phyloP scores from a whole-genome alignment of 1,140 invertebrate genomes.

The Pseudoatta argentina region DNA sequence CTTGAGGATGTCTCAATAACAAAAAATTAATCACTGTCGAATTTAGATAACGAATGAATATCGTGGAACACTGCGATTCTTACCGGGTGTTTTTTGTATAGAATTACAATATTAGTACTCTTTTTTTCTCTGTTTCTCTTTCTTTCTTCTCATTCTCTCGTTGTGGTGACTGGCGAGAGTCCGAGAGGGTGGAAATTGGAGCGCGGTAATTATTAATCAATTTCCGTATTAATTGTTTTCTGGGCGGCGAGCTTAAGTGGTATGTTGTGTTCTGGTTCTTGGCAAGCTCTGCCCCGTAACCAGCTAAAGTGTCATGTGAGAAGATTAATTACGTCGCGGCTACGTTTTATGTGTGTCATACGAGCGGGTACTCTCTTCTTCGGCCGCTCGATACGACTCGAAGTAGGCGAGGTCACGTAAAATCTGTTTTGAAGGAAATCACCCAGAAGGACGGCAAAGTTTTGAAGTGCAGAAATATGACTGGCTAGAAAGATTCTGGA shows the following conservation, averaged over 20 bases:
- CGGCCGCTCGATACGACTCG: constrained; percentile 61
- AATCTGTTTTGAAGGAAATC: constrained; percentile 36
- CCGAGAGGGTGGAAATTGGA: constrained; percentile 70
- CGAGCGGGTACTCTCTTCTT: constrained; percentile 66
- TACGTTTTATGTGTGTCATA: constrained; percentile 74
- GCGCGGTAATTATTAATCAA: constrained; percentile 82
- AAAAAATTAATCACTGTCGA: constrained; percentile 29
- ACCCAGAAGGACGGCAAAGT: background rate
- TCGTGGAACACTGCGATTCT: background rate
- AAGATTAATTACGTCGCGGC: constrained; percentile 81
- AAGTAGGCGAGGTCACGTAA: constrained; percentile 47
- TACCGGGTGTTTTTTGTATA: background rate
- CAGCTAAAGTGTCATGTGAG: constrained; percentile 80
- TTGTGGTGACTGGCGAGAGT: constrained; percentile 68
- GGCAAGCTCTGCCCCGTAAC: constrained; percentile 77
- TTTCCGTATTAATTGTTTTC: constrained; percentile 83
- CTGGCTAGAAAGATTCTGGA: background rate
- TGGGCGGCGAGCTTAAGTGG: constrained; percentile 79
- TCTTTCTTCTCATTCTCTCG: constrained; percentile 30
- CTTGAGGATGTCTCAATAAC: background rate
- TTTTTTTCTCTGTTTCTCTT: constrained; percentile 20
- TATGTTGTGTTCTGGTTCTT: constrained; percentile 81
- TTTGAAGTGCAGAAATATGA: background rate
- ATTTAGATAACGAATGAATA: constrained; percentile 27
- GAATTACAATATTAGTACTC: constrained; percentile 21